Evolutionary conservation across 2,797 vertebrate genomes (phyloP).

Genomic region (Clarias pachynema): DNA sequence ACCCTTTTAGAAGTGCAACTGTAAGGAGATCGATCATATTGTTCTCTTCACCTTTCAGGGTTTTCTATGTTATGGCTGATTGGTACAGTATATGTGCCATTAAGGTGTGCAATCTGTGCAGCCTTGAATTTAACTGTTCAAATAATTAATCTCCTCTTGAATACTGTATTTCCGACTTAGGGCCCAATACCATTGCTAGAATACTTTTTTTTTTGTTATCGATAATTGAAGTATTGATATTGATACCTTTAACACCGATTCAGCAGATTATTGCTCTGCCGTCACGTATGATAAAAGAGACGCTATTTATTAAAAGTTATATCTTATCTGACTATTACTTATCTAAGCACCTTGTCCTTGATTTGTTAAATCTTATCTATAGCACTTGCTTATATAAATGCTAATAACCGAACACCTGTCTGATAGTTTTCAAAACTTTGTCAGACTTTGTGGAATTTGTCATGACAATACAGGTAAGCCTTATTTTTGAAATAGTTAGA

Average conservation of each 20-base stretch:
- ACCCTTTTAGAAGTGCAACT: too few species aligned
- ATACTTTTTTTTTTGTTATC: background rate
- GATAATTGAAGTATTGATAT: too few species aligned
- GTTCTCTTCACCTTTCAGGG: too few species aligned
- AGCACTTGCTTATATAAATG: constrained; percentile 1
- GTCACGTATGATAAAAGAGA: background rate
- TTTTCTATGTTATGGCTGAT: too few species aligned
- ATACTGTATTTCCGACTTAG: background rate
- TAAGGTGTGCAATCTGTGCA: background rate
- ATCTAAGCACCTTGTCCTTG: background rate
- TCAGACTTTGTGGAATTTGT: background rate
- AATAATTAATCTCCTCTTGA: background rate
- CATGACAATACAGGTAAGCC: background rate
- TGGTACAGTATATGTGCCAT: background rate
- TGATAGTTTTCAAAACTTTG: background rate
- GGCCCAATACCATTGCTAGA: background rate
- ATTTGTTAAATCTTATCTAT: background rate
- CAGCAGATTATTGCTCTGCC: background rate
- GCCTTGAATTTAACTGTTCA: background rate
- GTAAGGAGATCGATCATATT: too few species aligned
- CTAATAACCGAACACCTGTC: background rate
- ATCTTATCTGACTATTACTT: constrained; percentile 9
- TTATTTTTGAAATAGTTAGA: background rate
- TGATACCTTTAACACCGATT: background rate
- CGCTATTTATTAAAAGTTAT: background rate